These are phyloP conservation scores for Drosophila ercepeae DNA, from an alignment of 1,140 invertebrate species.

Conservation along the genomic window DNA sequence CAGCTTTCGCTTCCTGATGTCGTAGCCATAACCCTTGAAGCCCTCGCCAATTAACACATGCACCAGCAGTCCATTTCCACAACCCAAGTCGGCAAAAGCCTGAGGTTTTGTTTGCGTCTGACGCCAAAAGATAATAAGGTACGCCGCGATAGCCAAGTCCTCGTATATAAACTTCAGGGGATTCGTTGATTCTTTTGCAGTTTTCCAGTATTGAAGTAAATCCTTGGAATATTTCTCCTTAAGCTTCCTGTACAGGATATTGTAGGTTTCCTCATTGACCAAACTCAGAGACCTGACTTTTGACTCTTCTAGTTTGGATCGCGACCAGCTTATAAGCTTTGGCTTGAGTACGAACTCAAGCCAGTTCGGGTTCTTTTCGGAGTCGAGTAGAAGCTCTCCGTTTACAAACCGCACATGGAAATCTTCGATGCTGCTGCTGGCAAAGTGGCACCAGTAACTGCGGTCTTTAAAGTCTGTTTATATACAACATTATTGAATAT, in stretches of 20 bases:
- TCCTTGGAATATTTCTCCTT: conserved; percentile 92
- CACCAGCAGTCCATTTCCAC: conserved; percentile 98
- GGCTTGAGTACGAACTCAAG: conserved; percentile 46
- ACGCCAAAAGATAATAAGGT: conserved; percentile 93
- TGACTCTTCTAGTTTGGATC: conserved; percentile 20
- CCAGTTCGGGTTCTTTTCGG: conserved; percentile 28
- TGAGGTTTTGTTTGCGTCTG: conserved; percentile 73
- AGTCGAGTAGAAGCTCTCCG: conserved; percentile 17
- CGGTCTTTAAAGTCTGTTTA: conserved; percentile 41
- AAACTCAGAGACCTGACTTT: conserved; percentile 87
- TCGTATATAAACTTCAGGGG: conserved; percentile 98
- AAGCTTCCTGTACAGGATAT: conserved; percentile 88
- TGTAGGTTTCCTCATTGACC: conserved; percentile 89
- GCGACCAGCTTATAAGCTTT: conserved; percentile 58
- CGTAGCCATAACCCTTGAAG: conserved; percentile 93
- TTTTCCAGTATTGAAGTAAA: conserved; percentile 86
- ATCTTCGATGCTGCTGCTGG: conserved; percentile 32
- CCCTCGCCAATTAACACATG: conserved; percentile 94
- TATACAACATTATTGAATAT: no score
- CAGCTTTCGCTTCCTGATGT: conserved; percentile 94
- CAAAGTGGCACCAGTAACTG: conserved; percentile 57
- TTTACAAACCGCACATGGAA: conserved; percentile 37
- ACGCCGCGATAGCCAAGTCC: conserved; percentile 97
- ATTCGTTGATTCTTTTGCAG: conserved; percentile 95
- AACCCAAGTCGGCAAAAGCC: conserved; percentile 96